phyloP scores from a whole-genome alignment of 2,113 vertebrate genomes.

The Euleptes europaea region DNA sequence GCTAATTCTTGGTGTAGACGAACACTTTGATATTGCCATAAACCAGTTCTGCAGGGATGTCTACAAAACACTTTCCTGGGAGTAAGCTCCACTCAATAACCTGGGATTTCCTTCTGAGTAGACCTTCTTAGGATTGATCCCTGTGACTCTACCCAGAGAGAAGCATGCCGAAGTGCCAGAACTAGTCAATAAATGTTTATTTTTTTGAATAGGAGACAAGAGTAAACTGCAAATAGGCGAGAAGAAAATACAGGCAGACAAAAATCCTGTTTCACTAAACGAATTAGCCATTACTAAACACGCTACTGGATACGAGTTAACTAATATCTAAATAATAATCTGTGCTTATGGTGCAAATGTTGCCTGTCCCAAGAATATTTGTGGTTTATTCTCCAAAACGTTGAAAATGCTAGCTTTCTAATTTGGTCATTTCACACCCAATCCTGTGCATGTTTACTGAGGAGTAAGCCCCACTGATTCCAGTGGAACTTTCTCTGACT shows the following conservation, averaged over 20 bases:
- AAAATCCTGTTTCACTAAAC: neutral
- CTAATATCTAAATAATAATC: neutral
- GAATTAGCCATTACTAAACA: neutral
- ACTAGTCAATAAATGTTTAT: neutral
- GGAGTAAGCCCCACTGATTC: no score
- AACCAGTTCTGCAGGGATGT: neutral
- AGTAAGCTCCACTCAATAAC: no score
- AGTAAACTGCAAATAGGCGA: neutral
- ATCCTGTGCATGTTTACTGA: no score
- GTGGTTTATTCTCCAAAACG: neutral
- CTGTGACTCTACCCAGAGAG: neutral
- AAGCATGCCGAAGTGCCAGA: neutral
- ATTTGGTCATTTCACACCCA: neutral
- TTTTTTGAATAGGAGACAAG: neutral
- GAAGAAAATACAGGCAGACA: fast-evolving
- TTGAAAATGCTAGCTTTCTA: neutral
- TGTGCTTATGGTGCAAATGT: conserved; percentile 10
- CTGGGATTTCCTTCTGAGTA: no score
- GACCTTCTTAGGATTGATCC: no score
- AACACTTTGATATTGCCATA: neutral
- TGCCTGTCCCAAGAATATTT: neutral
- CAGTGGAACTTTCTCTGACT: no score
- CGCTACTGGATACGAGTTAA: neutral
- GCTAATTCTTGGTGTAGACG: neutral
- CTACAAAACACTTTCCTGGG: neutral